Evolutionary conservation across 1,140 invertebrate genomes (phyloP).

Genomic region (Cherax quadricarinatus): DNA sequence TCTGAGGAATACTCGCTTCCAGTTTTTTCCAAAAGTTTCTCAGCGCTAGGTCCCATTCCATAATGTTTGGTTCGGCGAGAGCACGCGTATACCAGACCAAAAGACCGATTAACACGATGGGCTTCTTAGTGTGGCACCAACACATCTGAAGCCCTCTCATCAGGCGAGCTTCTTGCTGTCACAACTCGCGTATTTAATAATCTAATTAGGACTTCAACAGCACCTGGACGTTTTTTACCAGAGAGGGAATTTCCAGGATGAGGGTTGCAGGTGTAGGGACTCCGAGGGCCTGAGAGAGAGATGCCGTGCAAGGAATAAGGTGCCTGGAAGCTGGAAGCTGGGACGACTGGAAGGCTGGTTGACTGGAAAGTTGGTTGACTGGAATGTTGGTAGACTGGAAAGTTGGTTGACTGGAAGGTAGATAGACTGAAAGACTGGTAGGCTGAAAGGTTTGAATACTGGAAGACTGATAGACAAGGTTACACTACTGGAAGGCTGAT

Average conservation of each 20-base stretch:
- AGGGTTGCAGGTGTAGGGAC: slow-evolving; percentile 60
- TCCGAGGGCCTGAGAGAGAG: slow-evolving; percentile 1
- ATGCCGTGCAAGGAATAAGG: slow-evolving; percentile 62
- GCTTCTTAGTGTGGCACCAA: background rate
- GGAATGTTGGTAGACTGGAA: too few species aligned
- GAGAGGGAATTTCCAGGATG: slow-evolving; percentile 16
- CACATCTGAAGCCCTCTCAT: background rate
- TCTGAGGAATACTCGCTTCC: slow-evolving; percentile 68
- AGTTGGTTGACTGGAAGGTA: too few species aligned
- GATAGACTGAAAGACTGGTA: too few species aligned
- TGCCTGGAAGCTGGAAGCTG: background rate
- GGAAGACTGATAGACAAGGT: too few species aligned
- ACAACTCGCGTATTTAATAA: slow-evolving; percentile 62
- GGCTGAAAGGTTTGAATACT: too few species aligned
- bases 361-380: too few species aligned
- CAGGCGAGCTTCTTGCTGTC: background rate
- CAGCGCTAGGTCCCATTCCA: slow-evolving; percentile 50
- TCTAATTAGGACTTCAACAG: slow-evolving; percentile 67
- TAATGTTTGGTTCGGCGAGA: slow-evolving; percentile 34
- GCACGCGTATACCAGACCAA: background rate
- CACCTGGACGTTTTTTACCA: slow-evolving; percentile 63
- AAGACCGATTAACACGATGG: too few species aligned
- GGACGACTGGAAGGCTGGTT: too few species aligned
- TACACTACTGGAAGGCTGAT: too few species aligned
- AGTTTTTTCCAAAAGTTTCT: slow-evolving; percentile 63